Evolutionary conservation across 1,140 invertebrate genomes (phyloP).

Genomic region (Homarus americanus): DNA sequence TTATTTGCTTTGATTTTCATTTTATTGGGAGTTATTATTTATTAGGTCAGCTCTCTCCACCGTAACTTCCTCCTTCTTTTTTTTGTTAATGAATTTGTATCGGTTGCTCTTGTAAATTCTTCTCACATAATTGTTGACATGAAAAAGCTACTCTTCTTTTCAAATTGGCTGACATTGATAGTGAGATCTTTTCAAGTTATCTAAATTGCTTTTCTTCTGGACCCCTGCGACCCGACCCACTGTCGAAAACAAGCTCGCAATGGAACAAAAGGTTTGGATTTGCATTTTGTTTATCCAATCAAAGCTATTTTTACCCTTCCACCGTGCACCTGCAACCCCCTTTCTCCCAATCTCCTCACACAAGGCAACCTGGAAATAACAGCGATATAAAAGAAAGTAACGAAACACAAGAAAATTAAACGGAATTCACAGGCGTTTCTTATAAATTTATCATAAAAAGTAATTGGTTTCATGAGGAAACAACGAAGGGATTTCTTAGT

Average conservation of each 20-base stretch:
- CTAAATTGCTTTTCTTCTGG: background rate
- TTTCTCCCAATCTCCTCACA: background rate
- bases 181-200: background rate
- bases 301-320: background rate
- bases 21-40: too few relatives aligned
- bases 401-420: background rate
- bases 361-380: background rate
- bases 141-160: background rate
- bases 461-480: background rate
- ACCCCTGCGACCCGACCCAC: background rate
- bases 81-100: too few relatives aligned
- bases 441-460: background rate
- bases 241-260: background rate
- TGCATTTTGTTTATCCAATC: conserved; percentile 15
- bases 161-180: background rate
- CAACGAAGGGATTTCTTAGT: background rate
- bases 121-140: too few relatives aligned
- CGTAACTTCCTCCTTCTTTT: too few relatives aligned
- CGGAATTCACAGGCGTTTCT: background rate
- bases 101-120: too few relatives aligned
- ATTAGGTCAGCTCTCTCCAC: too few relatives aligned
- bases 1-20: too few relatives aligned
- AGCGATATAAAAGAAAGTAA: background rate
- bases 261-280: background rate
- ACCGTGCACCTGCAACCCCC: background rate